Base-by-base conservation (phyloP, 2,888 invertebrate genomes). In the Tiliacea aurago region DNA sequence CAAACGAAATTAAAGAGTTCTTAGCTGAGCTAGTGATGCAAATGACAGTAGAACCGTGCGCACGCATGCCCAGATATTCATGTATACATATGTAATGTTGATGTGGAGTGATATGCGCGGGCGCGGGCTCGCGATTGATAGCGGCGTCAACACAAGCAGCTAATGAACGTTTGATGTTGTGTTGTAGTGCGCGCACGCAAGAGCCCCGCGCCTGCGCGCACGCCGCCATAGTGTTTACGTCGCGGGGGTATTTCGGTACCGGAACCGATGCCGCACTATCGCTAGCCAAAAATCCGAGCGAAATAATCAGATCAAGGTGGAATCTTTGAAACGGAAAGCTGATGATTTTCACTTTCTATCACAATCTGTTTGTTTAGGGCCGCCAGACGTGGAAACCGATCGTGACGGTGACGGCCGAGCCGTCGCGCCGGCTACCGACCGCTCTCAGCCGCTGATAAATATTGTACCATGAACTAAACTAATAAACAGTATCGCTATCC, bases 221-320 rank as follows among this genome's bases (percentile, higher is more conserved):
- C 56, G 49, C 71, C 79, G 75, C 80, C 87, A 86, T 84, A 71
- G 77, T 94, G 94, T 94, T 94, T 94, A 94, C 94, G 93, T 91
- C 92, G 94, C 89, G 88, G 87, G 90, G 77, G 91, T 95, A 95
- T 95, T 95, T 95, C 92, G 85, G 94, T 92, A 92, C 95, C 95
- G 95, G 95, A 95, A 95, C 94, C 91, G 90, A 88, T 86, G 88
- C 85, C 90, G 90, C 90, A 86, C 92, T 90, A 91, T 90, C 91
- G 93, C 91, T 90, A 91, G 94, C 94, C 94, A 94, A 94, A 92
- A 93, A 91, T 91, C 90, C 89, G 90, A 88, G 90, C 91, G 81
- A 88, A 91, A 93, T 91, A 93, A 93, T 93, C 94, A 88, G 94
- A 94, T 94, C 95, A 95, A 94, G 95, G 95, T 93, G 91, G 93